Base-by-base conservation (phyloP, 2,888 invertebrate species). In the Nipponacmea schrenckii region DNA sequence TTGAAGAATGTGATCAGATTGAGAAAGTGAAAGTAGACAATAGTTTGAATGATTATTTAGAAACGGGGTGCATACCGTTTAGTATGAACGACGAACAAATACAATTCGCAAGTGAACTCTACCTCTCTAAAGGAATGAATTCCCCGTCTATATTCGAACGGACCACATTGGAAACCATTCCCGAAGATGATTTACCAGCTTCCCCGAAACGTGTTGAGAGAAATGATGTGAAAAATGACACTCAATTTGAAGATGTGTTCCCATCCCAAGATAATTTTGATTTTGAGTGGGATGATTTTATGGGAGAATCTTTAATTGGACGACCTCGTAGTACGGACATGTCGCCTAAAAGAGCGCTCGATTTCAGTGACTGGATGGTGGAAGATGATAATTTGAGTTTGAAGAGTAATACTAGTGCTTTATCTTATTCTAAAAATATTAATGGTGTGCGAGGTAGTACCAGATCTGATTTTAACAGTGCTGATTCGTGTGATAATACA, bases 241-340 rank as follows among this genome's bases (percentile, higher is more conserved):
- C 77, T 45, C 76, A 77, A 62, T 77, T 80, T 73, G 85, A 84
- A 17, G 84, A 84, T 39, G 70, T 75, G 39, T 79, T 80, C 69
- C 68, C 74, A 15, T 68, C 73, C 64, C 77, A 76, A 44, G 81
- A 82, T 72, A 80, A 75, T 73, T 85, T 80, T 79, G 39, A 39
- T 39, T 56, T 56, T 56, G 83, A 85, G 71, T 85, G 85, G 85
- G 85, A 85, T 76, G 85, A 85, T 72, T 82, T 82, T 67, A 81
- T 81, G 48, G 84, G 83, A 8, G 83, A 83, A 62, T 77, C 83
- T 17, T 76, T 85, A 56, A 78, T 84, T 8, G 84, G 84, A 8
- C 71, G 74, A 68, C 83, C 82, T 8, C 62, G 76, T 27, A 75
- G 77, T 64, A 77, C 78, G 45, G 79, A 79, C 45, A 75, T 77